phyloP scores from a whole-genome alignment of 2,888 invertebrate genomes.

The Drosophila buzzatii region DNA sequence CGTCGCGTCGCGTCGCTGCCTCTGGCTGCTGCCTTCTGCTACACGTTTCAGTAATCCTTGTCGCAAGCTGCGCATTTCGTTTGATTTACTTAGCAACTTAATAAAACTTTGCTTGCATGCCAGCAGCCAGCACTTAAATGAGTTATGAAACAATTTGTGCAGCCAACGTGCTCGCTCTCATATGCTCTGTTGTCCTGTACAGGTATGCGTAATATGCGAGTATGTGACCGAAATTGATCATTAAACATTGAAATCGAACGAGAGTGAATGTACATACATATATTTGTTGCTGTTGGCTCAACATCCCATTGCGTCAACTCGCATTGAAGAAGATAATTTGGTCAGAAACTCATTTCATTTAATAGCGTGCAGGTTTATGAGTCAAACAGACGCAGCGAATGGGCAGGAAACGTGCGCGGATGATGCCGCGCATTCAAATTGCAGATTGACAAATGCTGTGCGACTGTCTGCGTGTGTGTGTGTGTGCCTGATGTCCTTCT shows the following conservation, averaged over 20 bases:
- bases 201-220: conserved; percentile 12
- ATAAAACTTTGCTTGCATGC: conserved; percentile 67
- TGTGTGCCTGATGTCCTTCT: conserved; percentile 23
- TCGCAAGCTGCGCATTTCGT: conserved; percentile 72
- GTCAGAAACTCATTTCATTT: conserved; percentile 79
- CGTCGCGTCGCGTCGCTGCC: not conserved
- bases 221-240: conserved; percentile 59
- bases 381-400: conserved; percentile 59
- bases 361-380: conserved; percentile 78
- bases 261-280: conserved; percentile 4
- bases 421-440: conserved; percentile 79
- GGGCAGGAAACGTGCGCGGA: conserved; percentile 61
- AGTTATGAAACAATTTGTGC: conserved; percentile 76
- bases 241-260: conserved; percentile 71
- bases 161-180: conserved; percentile 18
- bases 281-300: not conserved
- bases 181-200: not conserved
- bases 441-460: conserved; percentile 76
- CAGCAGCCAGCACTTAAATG: conserved; percentile 52
- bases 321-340: conserved; percentile 66
- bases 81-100: conserved; percentile 77
- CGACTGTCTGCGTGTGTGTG: conserved; percentile 24
- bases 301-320: conserved; percentile 19
- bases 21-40: conserved; percentile 5
- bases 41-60: conserved; percentile 47